A percentile compares a stretch with the other conserved stretches of the same genome.
phyloP scores from a whole-genome alignment of 2,888 invertebrate species.

The Chymomyza fuscimana region DNA sequence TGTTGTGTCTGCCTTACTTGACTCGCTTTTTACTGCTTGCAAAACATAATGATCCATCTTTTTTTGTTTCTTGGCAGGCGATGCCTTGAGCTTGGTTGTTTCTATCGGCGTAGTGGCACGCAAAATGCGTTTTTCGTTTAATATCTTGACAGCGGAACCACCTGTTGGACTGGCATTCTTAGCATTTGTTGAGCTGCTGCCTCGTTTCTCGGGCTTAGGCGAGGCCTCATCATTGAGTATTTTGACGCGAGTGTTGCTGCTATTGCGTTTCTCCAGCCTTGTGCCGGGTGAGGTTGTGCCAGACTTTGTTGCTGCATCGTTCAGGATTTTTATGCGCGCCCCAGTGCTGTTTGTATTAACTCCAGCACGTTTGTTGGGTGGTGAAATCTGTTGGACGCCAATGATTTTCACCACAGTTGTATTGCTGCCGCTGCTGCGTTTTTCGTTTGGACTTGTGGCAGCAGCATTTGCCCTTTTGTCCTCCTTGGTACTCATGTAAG shows the following conservation, averaged over 20 bases:
- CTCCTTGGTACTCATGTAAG: conserved; percentile 53
- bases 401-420: conserved; percentile 54
- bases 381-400: conserved; percentile 49
- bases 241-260: conserved; percentile 46
- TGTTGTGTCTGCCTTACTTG: conserved; percentile 45
- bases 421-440: conserved; percentile 12
- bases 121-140: conserved; percentile 52
- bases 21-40: conserved; percentile 70
- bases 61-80: conserved; percentile 44
- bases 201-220: conserved; percentile 27
- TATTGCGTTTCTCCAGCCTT: conserved; percentile 54
- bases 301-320: conserved; percentile 38
- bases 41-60: conserved; percentile 76
- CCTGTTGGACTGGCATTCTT: conserved; percentile 23
- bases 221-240: conserved; percentile 58
- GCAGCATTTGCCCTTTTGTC: conserved; percentile 25
- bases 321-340: conserved; percentile 55
- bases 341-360: conserved; percentile 27
- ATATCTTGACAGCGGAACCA: conserved; percentile 48
- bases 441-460: conserved; percentile 11
- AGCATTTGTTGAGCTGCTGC: conserved; percentile 28
- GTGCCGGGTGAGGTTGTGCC: neutral
- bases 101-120: conserved; percentile 38
- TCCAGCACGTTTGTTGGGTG: conserved; percentile 32
- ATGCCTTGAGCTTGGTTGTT: conserved; percentile 58